A percentile compares a stretch with the other conserved stretches of the same genome.
Conservation (phyloP, 2,113 vertebrate genomes). For the Leucoraja erinaceus region DNA sequence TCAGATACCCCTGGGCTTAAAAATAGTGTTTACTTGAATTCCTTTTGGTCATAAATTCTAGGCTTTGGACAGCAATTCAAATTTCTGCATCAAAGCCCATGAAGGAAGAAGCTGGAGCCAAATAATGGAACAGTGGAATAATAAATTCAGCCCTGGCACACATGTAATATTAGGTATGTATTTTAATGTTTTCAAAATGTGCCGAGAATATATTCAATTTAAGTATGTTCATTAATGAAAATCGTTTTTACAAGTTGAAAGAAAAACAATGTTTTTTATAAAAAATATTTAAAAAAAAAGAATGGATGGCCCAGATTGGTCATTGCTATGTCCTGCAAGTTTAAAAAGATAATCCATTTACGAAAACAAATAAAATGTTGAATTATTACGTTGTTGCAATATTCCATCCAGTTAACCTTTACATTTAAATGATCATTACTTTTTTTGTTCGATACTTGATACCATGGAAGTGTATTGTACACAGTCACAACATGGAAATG, state of each 20-base stretch:
- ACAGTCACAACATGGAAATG: too few species aligned
- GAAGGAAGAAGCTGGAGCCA: conserved; percentile 52
- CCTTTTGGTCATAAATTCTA: conserved; percentile 40
- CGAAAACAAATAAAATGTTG: background rate
- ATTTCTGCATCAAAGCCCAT: conserved; percentile 71
- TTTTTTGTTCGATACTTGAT: background rate
- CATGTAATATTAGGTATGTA: conserved; percentile 70
- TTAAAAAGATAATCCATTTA: background rate
- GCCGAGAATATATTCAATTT: background rate
- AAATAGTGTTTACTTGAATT: background rate
- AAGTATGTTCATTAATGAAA: too few species aligned
- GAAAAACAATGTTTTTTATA: background rate
- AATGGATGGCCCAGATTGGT: background rate
- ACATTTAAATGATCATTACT: background rate
- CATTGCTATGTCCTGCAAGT: background rate
- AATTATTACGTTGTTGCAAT: background rate
- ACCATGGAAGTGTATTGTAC: background rate
- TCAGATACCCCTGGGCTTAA: background rate
- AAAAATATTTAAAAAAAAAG: background rate
- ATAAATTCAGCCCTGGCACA: conserved; percentile 54
- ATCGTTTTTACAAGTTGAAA: background rate
- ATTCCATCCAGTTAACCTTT: background rate
- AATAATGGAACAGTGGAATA: conserved; percentile 72
- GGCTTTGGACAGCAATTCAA: conserved; percentile 59
- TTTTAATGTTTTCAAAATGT: background rate